phyloP scores from a whole-genome alignment of 2,113 vertebrate genomes.

The Perca fluviatilis region DNA sequence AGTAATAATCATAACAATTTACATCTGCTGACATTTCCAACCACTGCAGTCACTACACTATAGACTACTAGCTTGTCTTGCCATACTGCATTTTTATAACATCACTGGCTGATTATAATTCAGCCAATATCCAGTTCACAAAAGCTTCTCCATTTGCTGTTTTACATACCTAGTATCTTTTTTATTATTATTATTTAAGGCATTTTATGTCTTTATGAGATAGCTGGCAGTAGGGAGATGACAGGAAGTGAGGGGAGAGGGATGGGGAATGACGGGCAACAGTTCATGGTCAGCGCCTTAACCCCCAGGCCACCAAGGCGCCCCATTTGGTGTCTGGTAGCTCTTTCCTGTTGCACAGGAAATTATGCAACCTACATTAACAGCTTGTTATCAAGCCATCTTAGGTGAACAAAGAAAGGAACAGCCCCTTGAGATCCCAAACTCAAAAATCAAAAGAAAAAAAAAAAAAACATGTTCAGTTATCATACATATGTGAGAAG shows the following conservation, averaged over 20 bases:
- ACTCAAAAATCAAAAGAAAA: not conserved
- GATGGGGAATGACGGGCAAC: not conserved
- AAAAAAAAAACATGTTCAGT: not conserved
- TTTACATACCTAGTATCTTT: not conserved
- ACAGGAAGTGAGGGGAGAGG: not conserved
- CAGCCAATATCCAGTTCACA: not conserved
- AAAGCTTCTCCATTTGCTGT: not conserved
- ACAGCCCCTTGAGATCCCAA: not conserved
- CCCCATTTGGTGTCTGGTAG: not conserved
- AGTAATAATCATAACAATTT: constrained; percentile 23
- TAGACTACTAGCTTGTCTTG: no score
- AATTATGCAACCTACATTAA: not conserved
- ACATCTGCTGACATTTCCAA: constrained; percentile 22
- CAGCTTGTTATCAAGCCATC: not conserved
- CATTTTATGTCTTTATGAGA: not conserved
- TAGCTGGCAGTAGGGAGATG: not conserved
- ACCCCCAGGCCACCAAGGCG: not conserved
- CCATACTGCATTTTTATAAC: no score
- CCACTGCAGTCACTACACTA: not conserved
- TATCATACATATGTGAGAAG: not conserved
- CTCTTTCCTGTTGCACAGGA: not conserved
- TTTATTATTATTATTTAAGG: not conserved
- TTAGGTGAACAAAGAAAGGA: not conserved
- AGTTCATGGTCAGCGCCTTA: not conserved
- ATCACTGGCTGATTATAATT: not conserved